These are phyloP conservation scores for Sylvietta virens DNA, from an alignment of 2,113 vertebrate species.

Conservation along the genomic window DNA sequence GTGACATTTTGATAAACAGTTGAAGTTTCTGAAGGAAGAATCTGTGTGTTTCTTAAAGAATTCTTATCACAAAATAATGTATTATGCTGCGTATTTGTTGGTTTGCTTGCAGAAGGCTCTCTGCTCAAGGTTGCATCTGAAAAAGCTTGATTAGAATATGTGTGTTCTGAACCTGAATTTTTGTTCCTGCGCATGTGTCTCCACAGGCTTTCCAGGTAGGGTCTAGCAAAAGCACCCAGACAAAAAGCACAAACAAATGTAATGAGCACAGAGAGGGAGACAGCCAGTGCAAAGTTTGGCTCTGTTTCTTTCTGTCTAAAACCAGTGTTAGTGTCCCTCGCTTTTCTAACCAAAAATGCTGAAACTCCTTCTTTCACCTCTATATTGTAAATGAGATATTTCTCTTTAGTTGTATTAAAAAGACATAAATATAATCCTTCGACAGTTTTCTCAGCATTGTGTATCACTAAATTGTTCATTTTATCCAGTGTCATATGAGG, in stretches of 20 bases:
- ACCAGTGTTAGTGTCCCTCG: neutral
- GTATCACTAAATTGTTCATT: slow-evolving; percentile 50
- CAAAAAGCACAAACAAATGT: slow-evolving; percentile 86
- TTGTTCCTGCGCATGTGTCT: slow-evolving; percentile 37
- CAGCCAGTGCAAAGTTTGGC: slow-evolving; percentile 69
- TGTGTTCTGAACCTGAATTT: neutral
- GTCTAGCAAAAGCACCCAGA: slow-evolving; percentile 81
- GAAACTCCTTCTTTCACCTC: slow-evolving; percentile 40
- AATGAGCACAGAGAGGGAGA: slow-evolving; percentile 83
- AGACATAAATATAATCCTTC: slow-evolving; percentile 66
- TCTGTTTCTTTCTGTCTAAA: neutral
- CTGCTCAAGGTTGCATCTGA: neutral
- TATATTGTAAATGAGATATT: slow-evolving; percentile 52
- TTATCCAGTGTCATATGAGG: neutral
- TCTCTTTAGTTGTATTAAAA: slow-evolving; percentile 32
- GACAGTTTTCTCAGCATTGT: slow-evolving; percentile 28
- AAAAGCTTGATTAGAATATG: slow-evolving; percentile 78
- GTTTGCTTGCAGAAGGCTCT: neutral
- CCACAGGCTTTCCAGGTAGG: slow-evolving; percentile 75
- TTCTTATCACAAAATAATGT: neutral
- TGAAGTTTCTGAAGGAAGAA: neutral
- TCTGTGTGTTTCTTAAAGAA: neutral
- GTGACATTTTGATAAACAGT: neutral
- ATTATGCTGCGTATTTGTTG: fast-evolving
- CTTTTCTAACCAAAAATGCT: neutral